A percentile compares a stretch with the other conserved stretches of the same genome.
Evolutionary conservation across 2,113 vertebrate genomes (phyloP).

Genomic region (Trachemys scripta): DNA sequence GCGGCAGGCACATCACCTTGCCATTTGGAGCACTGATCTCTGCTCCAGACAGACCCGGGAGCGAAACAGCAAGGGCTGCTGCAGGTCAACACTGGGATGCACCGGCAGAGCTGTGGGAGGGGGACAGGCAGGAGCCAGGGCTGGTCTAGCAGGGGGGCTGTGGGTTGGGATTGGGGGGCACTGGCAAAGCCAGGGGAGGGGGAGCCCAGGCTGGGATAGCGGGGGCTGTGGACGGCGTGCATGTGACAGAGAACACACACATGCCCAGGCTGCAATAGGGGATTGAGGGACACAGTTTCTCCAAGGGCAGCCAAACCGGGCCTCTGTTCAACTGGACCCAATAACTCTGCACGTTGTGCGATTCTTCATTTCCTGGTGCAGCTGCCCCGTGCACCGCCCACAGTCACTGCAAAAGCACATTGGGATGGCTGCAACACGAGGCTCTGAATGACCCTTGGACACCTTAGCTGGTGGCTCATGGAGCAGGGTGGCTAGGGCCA

Average conservation of each 20-base stretch:
- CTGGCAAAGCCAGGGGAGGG: background rate
- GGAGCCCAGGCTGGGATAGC: too few relatives aligned
- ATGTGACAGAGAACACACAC: background rate
- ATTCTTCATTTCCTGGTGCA: background rate
- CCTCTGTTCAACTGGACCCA: background rate
- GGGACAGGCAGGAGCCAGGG: too few relatives aligned
- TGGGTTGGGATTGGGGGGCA: background rate
- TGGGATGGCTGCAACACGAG: background rate
- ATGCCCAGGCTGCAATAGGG: background rate
- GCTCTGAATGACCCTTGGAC: background rate
- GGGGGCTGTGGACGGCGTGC: too few relatives aligned
- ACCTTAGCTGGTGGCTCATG: background rate
- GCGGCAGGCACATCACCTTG: too few relatives aligned
- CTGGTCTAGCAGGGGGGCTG: too few relatives aligned
- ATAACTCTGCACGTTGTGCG: background rate
- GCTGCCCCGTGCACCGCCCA: background rate
- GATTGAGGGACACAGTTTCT: background rate
- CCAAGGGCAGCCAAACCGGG: too few relatives aligned
- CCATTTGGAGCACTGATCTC: too few relatives aligned
- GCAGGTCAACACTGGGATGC: too few relatives aligned
- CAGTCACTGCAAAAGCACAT: too few relatives aligned
- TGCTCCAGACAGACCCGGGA: too few relatives aligned
- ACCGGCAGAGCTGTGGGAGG: background rate
- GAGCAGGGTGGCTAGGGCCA: too few relatives aligned
- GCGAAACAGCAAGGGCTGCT: too few relatives aligned